A percentile compares a stretch with the other conserved stretches of the same genome.
Conservation (phyloP, 2,888 invertebrate genomes). For the Eledona agricola region DNA sequence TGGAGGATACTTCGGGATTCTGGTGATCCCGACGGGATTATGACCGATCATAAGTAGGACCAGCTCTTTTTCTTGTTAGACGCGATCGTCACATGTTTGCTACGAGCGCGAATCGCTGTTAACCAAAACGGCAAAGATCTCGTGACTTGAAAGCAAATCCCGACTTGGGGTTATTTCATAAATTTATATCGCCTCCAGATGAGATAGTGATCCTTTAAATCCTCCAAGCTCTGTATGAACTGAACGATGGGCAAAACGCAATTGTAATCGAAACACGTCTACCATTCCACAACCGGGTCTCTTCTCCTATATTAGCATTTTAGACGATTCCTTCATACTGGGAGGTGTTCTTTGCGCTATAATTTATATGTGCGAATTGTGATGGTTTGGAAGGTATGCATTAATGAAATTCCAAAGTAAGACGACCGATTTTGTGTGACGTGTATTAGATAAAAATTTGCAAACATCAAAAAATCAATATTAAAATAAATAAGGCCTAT, state of each 20-base stretch:
- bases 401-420: conserved; percentile 25
- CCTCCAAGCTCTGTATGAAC: conserved; percentile 16
- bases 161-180: conserved; percentile 45
- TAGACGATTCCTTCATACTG: conserved; percentile 23
- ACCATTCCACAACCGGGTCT: conserved; percentile 20
- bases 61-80: no score
- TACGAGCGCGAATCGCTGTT: conserved; percentile 13
- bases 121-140: conserved; percentile 7
- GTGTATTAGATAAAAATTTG: no score
- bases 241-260: conserved; percentile 24
- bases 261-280: conserved; percentile 22
- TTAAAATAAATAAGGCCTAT: no score
- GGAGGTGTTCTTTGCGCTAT: conserved; percentile 24
- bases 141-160: conserved; percentile 34
- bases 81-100: no score
- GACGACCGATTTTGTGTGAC: no score
- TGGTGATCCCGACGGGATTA: conserved; percentile 21
- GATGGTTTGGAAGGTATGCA: conserved; percentile 7
- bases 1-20: conserved; percentile 31
- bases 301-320: conserved; percentile 19
- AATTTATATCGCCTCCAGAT: conserved; percentile 50
- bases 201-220: conserved; percentile 46
- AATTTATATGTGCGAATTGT: conserved; percentile 18
- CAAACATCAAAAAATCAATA: no score
- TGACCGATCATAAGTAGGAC: no score